Conservation (phyloP, 2,113 vertebrate species). For the Sitta europaea region DNA sequence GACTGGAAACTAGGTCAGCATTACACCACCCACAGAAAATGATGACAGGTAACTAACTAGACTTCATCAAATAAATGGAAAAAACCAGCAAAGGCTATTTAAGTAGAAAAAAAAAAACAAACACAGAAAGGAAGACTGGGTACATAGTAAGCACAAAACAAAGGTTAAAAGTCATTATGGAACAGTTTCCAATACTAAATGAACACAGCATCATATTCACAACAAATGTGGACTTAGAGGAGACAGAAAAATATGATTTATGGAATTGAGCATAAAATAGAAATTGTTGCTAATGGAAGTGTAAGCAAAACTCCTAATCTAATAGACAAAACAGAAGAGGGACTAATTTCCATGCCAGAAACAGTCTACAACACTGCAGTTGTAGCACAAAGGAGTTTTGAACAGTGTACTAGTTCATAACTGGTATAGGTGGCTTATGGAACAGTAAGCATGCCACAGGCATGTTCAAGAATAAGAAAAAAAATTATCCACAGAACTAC, state of each 20-base stretch:
- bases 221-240: background rate
- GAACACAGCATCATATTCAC: background rate
- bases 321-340: background rate
- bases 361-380: background rate
- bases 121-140: background rate
- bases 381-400: background rate
- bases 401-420: background rate
- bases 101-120: background rate
- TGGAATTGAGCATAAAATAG: background rate
- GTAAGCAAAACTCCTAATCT: background rate
- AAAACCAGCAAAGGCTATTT: background rate
- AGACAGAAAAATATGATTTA: background rate
- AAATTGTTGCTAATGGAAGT: background rate
- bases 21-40: background rate
- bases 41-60: background rate
- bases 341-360: background rate
- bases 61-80: background rate
- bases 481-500: background rate
- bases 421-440: background rate
- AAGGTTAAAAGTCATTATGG: background rate
- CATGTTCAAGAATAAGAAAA: background rate
- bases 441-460: background rate
- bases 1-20: background rate
- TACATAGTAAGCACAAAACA: background rate
- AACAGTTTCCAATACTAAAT: background rate